These are phyloP conservation scores for Trissolcus brochymenae DNA, from an alignment of 2,888 invertebrate species.

Conservation along the genomic window DNA sequence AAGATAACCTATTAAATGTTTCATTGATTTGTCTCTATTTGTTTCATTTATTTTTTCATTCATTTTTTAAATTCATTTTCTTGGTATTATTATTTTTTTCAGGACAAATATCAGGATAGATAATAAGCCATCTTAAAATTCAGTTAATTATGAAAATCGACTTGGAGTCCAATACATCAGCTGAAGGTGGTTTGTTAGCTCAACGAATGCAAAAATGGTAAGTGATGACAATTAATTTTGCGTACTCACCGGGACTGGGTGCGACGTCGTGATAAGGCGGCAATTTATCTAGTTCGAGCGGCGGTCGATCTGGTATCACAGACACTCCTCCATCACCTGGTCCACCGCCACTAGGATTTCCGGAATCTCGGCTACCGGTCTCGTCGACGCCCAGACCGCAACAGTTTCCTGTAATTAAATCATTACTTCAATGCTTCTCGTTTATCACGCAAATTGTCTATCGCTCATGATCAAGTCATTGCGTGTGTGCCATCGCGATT, in stretches of 20 bases:
- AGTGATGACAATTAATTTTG: conserved; percentile 29
- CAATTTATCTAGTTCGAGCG: conserved; percentile 75
- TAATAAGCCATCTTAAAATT: conserved; percentile 12
- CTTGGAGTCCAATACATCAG: too few relatives aligned
- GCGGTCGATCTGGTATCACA: conserved; percentile 74
- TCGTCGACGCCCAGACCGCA: conserved; percentile 73
- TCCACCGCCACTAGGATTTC: conserved; percentile 66
- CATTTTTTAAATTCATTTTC: too few relatives aligned
- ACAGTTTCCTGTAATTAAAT: conserved; percentile 69
- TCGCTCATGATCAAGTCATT: conserved; percentile 31
- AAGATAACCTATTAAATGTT: too few relatives aligned
- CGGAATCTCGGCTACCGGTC: conserved; percentile 68
- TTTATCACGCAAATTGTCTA: conserved; percentile 32
- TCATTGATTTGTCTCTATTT: too few relatives aligned
- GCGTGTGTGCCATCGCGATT: background rate
- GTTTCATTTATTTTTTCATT: too few relatives aligned
- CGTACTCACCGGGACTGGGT: conserved; percentile 72
- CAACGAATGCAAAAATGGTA: background rate
- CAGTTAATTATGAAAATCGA: too few relatives aligned
- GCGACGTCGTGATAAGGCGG: conserved; percentile 76
- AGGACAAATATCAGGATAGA: conserved; percentile 5
- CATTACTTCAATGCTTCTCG: conserved; percentile 32
- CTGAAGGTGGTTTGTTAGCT: too few relatives aligned
- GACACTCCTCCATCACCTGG: conserved; percentile 72
- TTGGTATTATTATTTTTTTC: background rate